Evolutionary conservation across 1,140 invertebrate genomes (phyloP).

Genomic region (Sipha flava): DNA sequence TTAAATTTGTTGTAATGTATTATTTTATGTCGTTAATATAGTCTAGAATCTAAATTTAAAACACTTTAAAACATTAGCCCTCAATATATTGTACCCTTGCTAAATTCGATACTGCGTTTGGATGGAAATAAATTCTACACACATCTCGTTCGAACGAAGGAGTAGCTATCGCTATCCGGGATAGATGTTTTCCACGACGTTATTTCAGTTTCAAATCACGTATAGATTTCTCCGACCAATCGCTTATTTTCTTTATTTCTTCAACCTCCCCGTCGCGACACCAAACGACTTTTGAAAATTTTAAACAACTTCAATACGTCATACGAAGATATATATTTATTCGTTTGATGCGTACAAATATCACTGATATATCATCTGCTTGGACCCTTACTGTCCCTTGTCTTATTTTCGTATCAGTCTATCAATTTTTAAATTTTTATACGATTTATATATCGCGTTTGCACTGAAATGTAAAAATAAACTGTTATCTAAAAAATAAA

Average conservation of each 20-base stretch:
- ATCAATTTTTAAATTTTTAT: too few species aligned
- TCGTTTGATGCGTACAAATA: background rate
- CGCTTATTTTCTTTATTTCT: background rate
- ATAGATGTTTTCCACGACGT: background rate
- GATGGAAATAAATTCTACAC: background rate
- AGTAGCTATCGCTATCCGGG: background rate
- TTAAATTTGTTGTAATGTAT: too few species aligned
- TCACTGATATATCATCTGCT: background rate
- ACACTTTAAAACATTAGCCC: too few species aligned
- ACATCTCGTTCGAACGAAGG: background rate
- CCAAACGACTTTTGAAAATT: background rate
- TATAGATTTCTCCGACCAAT: background rate
- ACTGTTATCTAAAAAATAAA: too few species aligned
- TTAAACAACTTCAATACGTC: background rate
- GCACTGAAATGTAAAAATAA: too few species aligned
- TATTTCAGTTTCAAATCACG: conserved; percentile 6
- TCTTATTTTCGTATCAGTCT: too few species aligned
- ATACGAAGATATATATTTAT: background rate
- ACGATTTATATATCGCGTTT: too few species aligned
- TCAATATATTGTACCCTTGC: too few species aligned
- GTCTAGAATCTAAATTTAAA: too few species aligned
- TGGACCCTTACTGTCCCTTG: too few species aligned
- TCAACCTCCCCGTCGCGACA: background rate
- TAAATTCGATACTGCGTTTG: too few species aligned
- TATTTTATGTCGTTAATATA: too few species aligned